phyloP scores from a whole-genome alignment of 2,888 invertebrate genomes.

The Harpalus rufipes region DNA sequence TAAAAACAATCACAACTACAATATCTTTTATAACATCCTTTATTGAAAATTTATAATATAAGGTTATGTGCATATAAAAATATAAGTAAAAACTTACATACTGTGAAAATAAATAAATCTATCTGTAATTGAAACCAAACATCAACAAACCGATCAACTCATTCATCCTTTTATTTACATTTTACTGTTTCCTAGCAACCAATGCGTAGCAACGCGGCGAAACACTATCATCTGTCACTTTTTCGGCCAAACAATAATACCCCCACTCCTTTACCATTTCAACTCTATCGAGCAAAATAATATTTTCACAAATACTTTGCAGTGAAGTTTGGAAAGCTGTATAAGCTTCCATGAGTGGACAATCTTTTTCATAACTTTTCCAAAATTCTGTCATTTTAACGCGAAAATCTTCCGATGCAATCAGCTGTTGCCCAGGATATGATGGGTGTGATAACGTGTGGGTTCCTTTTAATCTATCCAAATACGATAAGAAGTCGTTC shows the following conservation, averaged over 20 bases:
- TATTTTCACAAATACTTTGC: slow-evolving; percentile 81
- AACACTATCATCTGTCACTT: slow-evolving; percentile 81
- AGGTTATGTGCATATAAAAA: not conserved
- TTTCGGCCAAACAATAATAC: slow-evolving; percentile 78
- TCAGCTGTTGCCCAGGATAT: slow-evolving; percentile 54
- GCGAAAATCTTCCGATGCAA: slow-evolving; percentile 69
- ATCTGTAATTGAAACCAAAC: not conserved
- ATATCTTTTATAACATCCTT: no score
- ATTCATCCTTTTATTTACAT: not conserved
- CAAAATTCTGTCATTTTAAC: slow-evolving; percentile 73
- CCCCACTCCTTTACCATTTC: slow-evolving; percentile 77
- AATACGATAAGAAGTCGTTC: slow-evolving; percentile 71
- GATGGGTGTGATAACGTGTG: slow-evolving; percentile 70
- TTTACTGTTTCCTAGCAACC: slow-evolving; percentile 77
- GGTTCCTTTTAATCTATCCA: slow-evolving; percentile 72
- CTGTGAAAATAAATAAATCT: slow-evolving; percentile 5
- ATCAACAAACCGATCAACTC: not conserved
- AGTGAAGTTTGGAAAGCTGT: slow-evolving; percentile 78
- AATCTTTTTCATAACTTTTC: slow-evolving; percentile 73
- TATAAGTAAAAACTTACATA: not conserved
- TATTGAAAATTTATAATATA: not conserved
- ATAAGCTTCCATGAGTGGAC: slow-evolving; percentile 76
- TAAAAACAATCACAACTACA: no score
- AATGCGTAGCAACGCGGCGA: slow-evolving; percentile 85
- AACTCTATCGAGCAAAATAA: slow-evolving; percentile 79